Base-by-base conservation (phyloP, 2,888 invertebrate species). In the Parnassius apollo region DNA sequence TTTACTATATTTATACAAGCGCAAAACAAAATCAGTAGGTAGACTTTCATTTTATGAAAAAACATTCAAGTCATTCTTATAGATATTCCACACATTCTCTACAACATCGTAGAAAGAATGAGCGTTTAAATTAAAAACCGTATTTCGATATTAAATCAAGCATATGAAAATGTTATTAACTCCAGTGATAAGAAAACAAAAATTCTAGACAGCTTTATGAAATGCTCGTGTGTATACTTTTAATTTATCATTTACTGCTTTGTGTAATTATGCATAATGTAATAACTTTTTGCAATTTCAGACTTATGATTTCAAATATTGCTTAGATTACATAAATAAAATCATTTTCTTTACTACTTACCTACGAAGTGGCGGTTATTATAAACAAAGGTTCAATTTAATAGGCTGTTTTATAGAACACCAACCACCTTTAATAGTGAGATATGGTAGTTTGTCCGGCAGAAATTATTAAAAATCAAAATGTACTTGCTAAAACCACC, bases 1-100 rank as follows among this genome's bases (percentile, higher is more conserved):
- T 53, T 49, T 10, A 45, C 49, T 44, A 57, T 44, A 13, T 65
- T 48, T 35, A 60, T 65, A 59, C 57, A 65, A 22, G 65, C 57
- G 53, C 71, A 62, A 52, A 77, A 48, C 54, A 79, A 64, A 9
- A 78, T 13, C 18, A 74, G 51, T 56, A 81, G 62, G 65, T 73
- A 60, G 42, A 71, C 60, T 57, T 64, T 54, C 80, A 80, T 86
- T 70, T 77, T 12, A 48, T 51, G 2, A 44, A 42, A 44, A 45
- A 13, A 74, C 74, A 68, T 70, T 73, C 60, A 72, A 68, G 70
- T 71, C 76, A 72, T 70, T 64, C 62, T 70, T 54, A 18, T 59
- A 48, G 59, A 61, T 42, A 25, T 10, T 46, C 25, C 51, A 35
- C 22, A 53, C 53, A 46, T 62, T 50, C 12, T 58, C 35, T 35